phyloP scores from a whole-genome alignment of 2,113 vertebrate genomes.

The Dromaius novaehollandiae region DNA sequence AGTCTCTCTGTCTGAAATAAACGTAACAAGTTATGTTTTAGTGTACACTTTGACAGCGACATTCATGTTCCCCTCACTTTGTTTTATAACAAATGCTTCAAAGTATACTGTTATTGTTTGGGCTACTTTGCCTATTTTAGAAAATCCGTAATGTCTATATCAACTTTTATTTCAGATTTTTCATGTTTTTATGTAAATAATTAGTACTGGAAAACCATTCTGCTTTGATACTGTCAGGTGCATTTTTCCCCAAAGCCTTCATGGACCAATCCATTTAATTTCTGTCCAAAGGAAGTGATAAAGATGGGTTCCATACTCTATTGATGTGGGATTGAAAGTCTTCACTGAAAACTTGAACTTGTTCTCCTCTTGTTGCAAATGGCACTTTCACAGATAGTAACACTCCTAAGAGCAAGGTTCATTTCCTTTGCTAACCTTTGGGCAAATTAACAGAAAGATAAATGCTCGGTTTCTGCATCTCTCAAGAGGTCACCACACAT shows the following conservation, averaged over 20 bases:
- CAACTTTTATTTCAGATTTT: not conserved
- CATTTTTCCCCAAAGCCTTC: not conserved
- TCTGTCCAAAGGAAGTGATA: not conserved
- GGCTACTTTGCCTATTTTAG: not conserved
- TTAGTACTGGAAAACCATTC: not conserved
- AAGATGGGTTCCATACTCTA: not conserved
- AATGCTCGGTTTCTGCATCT: not conserved
- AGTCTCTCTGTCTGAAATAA: not conserved
- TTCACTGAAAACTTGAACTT: not conserved
- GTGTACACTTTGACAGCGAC: not conserved
- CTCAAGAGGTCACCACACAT: not conserved
- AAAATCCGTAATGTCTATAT: not conserved
- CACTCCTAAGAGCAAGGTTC: rapidly evolving
- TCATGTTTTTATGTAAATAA: not conserved
- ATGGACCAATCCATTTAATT: not conserved
- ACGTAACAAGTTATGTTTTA: not conserved
- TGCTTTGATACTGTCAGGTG: not conserved
- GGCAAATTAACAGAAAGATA: not conserved
- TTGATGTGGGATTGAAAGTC: not conserved
- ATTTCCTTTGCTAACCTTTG: not conserved
- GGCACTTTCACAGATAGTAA: not conserved
- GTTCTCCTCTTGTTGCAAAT: rapidly evolving
- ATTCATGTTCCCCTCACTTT: not conserved
- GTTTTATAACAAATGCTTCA: not conserved
- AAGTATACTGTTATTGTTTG: not conserved